Percentiles rank a stretch among this genome's conserved stretches.
phyloP scores from a whole-genome alignment of 2,797 vertebrate species.

The Poeciliopsis turneri region DNA sequence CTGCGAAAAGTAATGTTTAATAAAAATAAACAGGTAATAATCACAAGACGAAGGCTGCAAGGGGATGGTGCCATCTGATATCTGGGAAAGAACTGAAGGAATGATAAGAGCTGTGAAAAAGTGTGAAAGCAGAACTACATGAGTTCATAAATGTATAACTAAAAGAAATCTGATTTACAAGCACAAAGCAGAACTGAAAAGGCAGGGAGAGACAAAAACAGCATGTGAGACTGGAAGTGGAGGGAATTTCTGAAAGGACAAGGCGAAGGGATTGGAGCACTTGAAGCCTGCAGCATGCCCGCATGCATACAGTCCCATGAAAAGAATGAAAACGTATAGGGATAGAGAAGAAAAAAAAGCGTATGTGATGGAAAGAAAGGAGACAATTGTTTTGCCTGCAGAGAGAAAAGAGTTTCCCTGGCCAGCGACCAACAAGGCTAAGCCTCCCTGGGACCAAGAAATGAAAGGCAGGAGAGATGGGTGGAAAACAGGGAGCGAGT shows the following conservation, averaged over 20 bases:
- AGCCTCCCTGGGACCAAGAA: slow-evolving; percentile 55
- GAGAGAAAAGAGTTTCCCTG: slow-evolving; percentile 70
- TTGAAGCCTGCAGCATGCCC: slow-evolving; percentile 28
- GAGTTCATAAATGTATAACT: neutral
- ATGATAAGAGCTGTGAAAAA: neutral
- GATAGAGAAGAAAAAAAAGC: slow-evolving; percentile 56
- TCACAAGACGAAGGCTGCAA: neutral
- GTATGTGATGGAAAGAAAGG: slow-evolving; percentile 58
- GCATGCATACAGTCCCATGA: slow-evolving; percentile 36
- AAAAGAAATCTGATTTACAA: neutral
- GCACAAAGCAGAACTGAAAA: neutral
- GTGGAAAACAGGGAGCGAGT: slow-evolving; percentile 24
- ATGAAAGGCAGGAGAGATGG: slow-evolving; percentile 49
- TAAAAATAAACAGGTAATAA: neutral
- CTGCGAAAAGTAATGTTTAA: neutral
- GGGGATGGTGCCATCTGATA: neutral
- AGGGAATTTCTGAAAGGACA: slow-evolving; percentile 12
- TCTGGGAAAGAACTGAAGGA: neutral
- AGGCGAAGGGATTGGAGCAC: slow-evolving; percentile 34
- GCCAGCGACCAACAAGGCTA: slow-evolving; percentile 69
- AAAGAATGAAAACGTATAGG: slow-evolving; percentile 35
- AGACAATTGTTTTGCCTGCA: slow-evolving; percentile 71
- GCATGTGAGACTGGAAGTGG: slow-evolving; percentile 2
- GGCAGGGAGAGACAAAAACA: neutral
- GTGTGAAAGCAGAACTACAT: neutral